Base-by-base conservation (phyloP, 2,888 invertebrate species). In the Cryptophagus acutangulus region DNA sequence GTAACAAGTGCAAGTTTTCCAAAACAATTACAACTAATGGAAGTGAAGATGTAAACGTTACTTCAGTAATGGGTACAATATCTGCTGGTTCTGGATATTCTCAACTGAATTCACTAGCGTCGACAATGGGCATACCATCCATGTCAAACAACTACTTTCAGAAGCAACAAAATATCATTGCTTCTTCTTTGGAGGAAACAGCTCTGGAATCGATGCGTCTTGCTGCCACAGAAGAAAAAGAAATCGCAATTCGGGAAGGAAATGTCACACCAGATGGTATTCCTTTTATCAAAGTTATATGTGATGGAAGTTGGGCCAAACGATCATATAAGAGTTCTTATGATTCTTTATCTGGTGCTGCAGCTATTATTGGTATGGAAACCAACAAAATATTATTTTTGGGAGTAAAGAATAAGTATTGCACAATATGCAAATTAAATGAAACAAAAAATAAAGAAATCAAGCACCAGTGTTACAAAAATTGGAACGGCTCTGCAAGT, bases 271-370 rank as follows among this genome's bases (percentile, higher is more conserved):
- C 30, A 4, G 40, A 53, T 33, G 51, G 49, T 6, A 31, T 44
- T 9, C 45, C 53, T n/a, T 25, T 36, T 5, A 43, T 51, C 10
- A 45, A 43, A 10, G 49, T 52, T 9, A 43, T 53, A 36, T 46
- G 38, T 17, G 55, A 55, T 40, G 49, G 53, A 29, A 46, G 45
- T 36, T 55, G 52, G 53, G 35, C 41, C 8, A 49, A 54, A 28
- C 26, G 51, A 10, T 46, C 50, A 5, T 49, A 53, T 26, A 36
- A 17, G 33, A 20, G 20, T 9, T 40, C 39, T 17, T 46, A 46
- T 33, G 40, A 42, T 33, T 39, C 43, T 2, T 3, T 6, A 8
- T 40, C 40, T 6, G 37, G 36, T 1, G 25, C 40, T 5, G 46
- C 34, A 9, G 34, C 10, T 15, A 33, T 48, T 17, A 34, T 46